A percentile compares a stretch with the other conserved stretches of the same genome.
These are phyloP conservation scores for Sinotaia quadrata DNA, from an alignment of 2,888 invertebrate genomes.

Conservation along the genomic window DNA sequence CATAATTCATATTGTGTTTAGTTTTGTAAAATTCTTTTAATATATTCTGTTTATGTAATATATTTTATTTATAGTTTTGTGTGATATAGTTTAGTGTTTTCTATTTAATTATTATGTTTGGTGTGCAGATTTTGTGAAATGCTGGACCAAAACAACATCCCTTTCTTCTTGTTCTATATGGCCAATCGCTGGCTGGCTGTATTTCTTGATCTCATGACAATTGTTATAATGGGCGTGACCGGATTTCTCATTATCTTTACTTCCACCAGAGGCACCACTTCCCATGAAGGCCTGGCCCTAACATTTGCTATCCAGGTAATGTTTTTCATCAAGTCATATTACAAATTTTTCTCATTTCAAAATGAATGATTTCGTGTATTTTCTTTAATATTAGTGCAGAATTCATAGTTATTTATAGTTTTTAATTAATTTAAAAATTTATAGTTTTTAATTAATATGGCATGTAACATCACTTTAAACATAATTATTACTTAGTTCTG, in stretches of 20 bases:
- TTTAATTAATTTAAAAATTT: too few relatives aligned
- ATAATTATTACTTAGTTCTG: too few relatives aligned
- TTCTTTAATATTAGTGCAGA: too few relatives aligned
- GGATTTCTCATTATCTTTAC: conserved; percentile 57
- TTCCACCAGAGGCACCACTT: conserved; percentile 68
- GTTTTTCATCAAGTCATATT: not conserved
- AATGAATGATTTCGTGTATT: too few relatives aligned
- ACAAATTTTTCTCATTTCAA: not conserved
- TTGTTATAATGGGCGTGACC: conserved; percentile 48
- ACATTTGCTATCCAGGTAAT: conserved; percentile 76
- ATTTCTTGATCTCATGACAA: conserved; percentile 71
- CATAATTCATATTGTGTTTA: too few relatives aligned
- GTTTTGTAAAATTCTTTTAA: too few relatives aligned
- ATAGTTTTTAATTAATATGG: too few relatives aligned
- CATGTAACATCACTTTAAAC: too few relatives aligned
- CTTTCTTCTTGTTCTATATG: conserved; percentile 74
- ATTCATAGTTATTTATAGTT: too few relatives aligned
- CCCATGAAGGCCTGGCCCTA: conserved; percentile 78
- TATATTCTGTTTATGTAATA: not conserved
- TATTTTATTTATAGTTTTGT: not conserved
- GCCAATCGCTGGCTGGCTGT: conserved; percentile 75
- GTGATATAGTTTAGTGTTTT: not conserved
- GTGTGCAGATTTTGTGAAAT: conserved; percentile 75
- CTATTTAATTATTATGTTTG: not conserved
- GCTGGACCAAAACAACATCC: conserved; percentile 74